Evolutionary conservation across 2,888 invertebrate genomes (phyloP).

Genomic region (Yponomeuta malinellus): DNA sequence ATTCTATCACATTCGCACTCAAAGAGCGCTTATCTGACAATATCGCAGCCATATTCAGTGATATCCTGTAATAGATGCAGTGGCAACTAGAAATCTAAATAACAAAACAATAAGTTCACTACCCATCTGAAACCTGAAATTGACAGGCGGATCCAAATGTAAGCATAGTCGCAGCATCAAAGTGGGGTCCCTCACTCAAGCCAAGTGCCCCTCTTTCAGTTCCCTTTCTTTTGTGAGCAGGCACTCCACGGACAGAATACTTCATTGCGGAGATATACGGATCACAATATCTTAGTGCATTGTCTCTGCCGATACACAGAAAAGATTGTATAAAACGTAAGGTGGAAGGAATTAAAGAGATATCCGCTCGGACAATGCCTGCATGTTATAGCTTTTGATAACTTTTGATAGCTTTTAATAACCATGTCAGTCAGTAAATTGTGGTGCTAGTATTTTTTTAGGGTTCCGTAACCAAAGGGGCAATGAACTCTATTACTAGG

Average conservation of each 20-base stretch:
- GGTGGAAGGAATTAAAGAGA: background rate
- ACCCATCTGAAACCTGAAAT: too few species aligned
- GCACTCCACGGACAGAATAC: slow-evolving; percentile 38
- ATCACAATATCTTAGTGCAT: slow-evolving; percentile 53
- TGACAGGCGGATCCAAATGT: background rate
- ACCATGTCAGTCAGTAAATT: too few species aligned
- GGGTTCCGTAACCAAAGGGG: too few species aligned
- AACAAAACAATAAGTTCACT: too few species aligned
- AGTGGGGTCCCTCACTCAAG: slow-evolving; percentile 49
- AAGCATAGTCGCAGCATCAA: slow-evolving; percentile 23
- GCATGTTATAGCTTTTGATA: background rate
- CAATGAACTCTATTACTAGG: too few species aligned
- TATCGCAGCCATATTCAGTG: too few species aligned
- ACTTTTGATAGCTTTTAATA: too few species aligned
- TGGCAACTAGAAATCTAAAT: too few species aligned
- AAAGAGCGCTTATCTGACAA: too few species aligned
- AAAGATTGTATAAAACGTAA: background rate
- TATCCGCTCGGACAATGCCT: background rate
- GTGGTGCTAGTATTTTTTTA: too few species aligned
- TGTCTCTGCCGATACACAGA: slow-evolving; percentile 45
- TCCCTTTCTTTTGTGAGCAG: slow-evolving; percentile 66
- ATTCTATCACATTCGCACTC: too few species aligned
- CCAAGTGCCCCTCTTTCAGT: slow-evolving; percentile 64
- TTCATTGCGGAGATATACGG: slow-evolving; percentile 38
- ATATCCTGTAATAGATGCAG: too few species aligned